Percentiles rank a stretch among this genome's conserved stretches.
Conservation (phyloP, 2,113 vertebrate species). For the Orcinus orca region DNA sequence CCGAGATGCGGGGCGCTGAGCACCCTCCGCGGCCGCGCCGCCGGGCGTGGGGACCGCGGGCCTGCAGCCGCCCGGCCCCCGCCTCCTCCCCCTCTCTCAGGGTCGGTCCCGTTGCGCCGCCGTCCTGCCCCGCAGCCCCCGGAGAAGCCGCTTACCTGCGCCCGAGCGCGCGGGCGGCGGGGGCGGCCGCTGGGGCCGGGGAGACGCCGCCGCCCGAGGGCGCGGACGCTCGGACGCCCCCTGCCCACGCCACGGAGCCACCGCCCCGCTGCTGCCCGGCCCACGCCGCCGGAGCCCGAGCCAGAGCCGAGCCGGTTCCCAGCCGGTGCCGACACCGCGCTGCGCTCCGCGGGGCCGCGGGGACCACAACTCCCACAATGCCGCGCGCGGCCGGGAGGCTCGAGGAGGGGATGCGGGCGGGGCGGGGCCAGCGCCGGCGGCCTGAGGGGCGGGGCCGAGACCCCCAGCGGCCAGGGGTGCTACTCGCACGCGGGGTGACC, state of each 20-base stretch:
- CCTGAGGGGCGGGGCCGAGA: background rate
- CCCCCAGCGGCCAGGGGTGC: background rate
- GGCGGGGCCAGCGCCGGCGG: background rate
- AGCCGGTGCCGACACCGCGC: constrained; percentile 52
- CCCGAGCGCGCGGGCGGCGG: background rate
- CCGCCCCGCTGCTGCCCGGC: constrained; percentile 18
- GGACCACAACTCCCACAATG: constrained; percentile 75
- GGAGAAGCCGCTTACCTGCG: constrained; percentile 55
- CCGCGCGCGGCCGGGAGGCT: constrained; percentile 42
- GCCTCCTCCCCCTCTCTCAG: background rate
- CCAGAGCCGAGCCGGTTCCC: background rate
- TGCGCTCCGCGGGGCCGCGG: constrained; percentile 42
- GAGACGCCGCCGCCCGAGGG: background rate
- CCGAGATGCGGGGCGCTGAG: constrained; percentile 47
- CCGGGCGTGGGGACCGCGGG: background rate
- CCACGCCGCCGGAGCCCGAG: background rate
- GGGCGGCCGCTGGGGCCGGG: background rate
- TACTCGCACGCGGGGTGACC: rapidly evolving
- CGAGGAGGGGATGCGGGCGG: background rate
- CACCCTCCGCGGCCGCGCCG: constrained; percentile 15
- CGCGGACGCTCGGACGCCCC: constrained; percentile 48
- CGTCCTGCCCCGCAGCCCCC: background rate
- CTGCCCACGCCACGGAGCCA: constrained; percentile 6
- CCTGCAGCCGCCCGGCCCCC: constrained; percentile 11
- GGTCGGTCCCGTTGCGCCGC: background rate